Percentiles rank a stretch among this genome's conserved stretches.
These are phyloP conservation scores for Opisthograptis luteolata DNA, from an alignment of 2,888 invertebrate genomes.

Conservation along the genomic window DNA sequence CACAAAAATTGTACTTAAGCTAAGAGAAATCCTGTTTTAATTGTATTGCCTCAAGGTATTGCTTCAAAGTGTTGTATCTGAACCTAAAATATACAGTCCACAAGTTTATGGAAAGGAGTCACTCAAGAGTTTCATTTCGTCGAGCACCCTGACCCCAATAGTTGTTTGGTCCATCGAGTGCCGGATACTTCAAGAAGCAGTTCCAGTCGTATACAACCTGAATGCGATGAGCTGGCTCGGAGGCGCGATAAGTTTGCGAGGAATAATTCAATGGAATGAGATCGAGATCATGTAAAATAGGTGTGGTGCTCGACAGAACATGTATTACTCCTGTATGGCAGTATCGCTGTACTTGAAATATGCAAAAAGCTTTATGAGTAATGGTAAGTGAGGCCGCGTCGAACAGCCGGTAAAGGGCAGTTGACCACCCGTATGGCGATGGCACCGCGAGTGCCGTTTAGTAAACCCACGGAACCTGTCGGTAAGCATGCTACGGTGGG, in stretches of 20 bases:
- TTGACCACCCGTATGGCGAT: conserved; percentile 62
- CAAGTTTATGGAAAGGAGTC: too few relatives aligned
- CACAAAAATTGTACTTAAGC: too few relatives aligned
- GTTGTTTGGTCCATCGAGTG: too few relatives aligned
- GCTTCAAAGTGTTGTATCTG: too few relatives aligned
- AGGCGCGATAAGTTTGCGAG: neutral
- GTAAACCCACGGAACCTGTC: conserved; percentile 69
- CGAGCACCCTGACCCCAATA: too few relatives aligned
- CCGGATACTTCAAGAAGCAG: too few relatives aligned
- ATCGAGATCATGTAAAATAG: conserved; percentile 6
- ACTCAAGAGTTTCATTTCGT: too few relatives aligned
- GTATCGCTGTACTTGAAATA: conserved; percentile 27
- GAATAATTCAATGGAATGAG: conserved; percentile 1
- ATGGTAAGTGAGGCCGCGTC: conserved; percentile 42
- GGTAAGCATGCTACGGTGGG: conserved; percentile 47
- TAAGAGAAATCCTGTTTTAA: too few relatives aligned
- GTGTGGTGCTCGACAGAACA: conserved; percentile 7
- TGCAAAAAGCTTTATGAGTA: conserved; percentile 47
- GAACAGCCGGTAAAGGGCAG: conserved; percentile 49
- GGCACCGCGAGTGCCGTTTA: conserved; percentile 43
- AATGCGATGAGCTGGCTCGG: neutral
- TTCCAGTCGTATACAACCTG: conserved; percentile 3
- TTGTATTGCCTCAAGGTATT: too few relatives aligned
- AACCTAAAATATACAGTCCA: too few relatives aligned
- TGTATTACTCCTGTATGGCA: conserved; percentile 1